Evolutionary conservation across 2,888 invertebrate species (phyloP).

Genomic region (Pandemis corylana): DNA sequence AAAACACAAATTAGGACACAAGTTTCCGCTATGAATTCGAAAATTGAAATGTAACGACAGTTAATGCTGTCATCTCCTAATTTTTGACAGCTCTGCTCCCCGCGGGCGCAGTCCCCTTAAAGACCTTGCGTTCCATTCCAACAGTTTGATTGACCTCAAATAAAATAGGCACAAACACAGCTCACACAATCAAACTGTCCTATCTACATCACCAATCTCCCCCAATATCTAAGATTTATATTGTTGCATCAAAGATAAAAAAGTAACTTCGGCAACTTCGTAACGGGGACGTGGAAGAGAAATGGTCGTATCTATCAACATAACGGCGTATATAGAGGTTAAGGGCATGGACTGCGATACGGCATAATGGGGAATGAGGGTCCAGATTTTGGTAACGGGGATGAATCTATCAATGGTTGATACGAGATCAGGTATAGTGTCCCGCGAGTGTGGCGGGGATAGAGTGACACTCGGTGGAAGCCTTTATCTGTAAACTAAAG

Average conservation of each 20-base stretch:
- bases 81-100: too few species aligned
- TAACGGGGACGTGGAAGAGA: constrained; percentile 33
- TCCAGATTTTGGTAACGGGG: constrained; percentile 36
- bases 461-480: background rate
- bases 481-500: too few species aligned
- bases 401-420: constrained; percentile 14
- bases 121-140: too few species aligned
- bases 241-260: constrained; percentile 41
- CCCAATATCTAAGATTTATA: constrained; percentile 40
- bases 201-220: constrained; percentile 20
- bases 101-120: too few species aligned
- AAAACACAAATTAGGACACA: too few species aligned
- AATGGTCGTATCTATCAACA: constrained; percentile 40
- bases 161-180: background rate
- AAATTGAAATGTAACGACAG: too few species aligned
- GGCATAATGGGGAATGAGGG: constrained; percentile 31
- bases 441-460: background rate
- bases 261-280: constrained; percentile 38
- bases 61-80: too few species aligned
- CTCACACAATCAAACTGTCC: background rate
- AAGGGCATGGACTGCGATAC: constrained; percentile 37
- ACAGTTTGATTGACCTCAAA: too few species aligned
- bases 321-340: constrained; percentile 38
- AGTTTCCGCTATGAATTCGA: too few species aligned
- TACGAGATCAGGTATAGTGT: constrained; percentile 9